Percentiles rank a stretch among this genome's conserved stretches.
These are phyloP conservation scores for Serripes groenlandicus DNA, from an alignment of 2,888 invertebrate species.

Conservation along the genomic window DNA sequence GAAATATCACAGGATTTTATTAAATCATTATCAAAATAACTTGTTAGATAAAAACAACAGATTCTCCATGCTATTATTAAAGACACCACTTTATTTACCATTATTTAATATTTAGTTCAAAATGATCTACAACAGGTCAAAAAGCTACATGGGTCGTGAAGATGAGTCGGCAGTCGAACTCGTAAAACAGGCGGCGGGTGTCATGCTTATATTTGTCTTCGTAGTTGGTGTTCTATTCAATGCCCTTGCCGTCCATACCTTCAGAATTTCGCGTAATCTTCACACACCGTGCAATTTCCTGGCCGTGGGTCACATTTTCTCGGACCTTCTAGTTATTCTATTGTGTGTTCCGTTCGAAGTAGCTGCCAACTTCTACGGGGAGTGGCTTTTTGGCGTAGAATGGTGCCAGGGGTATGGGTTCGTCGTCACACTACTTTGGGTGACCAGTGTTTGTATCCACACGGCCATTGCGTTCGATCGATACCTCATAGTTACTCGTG, in stretches of 20 bases:
- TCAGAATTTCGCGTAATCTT: slow-evolving; percentile 19
- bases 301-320: slow-evolving; percentile 32
- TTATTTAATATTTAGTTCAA: too few species aligned
- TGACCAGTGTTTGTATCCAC: slow-evolving; percentile 41
- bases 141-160: slow-evolving; percentile 6
- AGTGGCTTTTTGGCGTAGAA: slow-evolving; percentile 40
- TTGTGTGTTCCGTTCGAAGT: slow-evolving; percentile 43
- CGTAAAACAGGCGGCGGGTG: slow-evolving; percentile 4
- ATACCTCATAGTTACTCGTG: slow-evolving; percentile 40
- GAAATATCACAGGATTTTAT: too few species aligned
- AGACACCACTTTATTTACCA: too few species aligned
- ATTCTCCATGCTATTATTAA: too few species aligned
- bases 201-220: slow-evolving; percentile 22
- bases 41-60: too few species aligned
- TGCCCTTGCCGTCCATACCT: slow-evolving; percentile 35
- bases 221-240: slow-evolving; percentile 31
- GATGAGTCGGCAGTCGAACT: slow-evolving; percentile 2
- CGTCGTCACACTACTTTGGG: slow-evolving; percentile 30
- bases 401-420: slow-evolving; percentile 50
- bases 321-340: slow-evolving; percentile 32
- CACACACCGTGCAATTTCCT: slow-evolving; percentile 53
- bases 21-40: too few species aligned
- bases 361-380: slow-evolving; percentile 38
- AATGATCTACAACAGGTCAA: slow-evolving; percentile 8
- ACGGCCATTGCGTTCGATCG: slow-evolving; percentile 48